A percentile compares a stretch with the other conserved stretches of the same genome.
phyloP scores from a whole-genome alignment of 2,113 vertebrate genomes.

The Panthera uncia region DNA sequence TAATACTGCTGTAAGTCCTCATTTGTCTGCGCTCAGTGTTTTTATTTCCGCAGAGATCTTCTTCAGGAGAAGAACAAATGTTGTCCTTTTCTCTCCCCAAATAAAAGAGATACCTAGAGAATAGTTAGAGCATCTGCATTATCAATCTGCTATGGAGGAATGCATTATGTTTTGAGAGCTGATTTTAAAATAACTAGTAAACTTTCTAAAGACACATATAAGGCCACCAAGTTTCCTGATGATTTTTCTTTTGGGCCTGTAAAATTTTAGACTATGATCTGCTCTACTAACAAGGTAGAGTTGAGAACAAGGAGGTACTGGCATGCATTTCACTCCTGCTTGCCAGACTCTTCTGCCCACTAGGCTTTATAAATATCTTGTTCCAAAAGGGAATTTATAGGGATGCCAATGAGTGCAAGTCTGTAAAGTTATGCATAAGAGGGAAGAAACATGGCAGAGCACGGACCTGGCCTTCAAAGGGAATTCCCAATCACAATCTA shows the following conservation, averaged over 20 bases:
- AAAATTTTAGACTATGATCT: background rate
- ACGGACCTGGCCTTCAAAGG: background rate
- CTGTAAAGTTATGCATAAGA: background rate
- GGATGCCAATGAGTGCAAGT: background rate
- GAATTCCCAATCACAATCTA: background rate
- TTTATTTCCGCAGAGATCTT: background rate
- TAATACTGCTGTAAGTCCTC: background rate
- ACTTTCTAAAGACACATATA: constrained; percentile 1
- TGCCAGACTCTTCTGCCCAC: background rate
- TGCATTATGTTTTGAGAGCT: background rate
- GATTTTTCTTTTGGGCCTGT: background rate
- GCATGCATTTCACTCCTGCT: background rate
- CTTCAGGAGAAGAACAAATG: background rate
- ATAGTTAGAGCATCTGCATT: background rate
- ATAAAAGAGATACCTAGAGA: background rate
- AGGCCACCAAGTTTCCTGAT: background rate
- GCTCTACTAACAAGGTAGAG: background rate
- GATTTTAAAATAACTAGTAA: background rate
- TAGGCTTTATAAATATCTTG: background rate
- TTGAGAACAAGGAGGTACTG: background rate
- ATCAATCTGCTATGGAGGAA: background rate
- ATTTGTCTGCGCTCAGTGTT: background rate
- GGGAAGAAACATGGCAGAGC: background rate
- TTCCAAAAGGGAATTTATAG: background rate
- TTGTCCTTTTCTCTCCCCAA: background rate